Conservation (phyloP, 1,140 invertebrate species). For the Zaprionus kolodkinae region DNA sequence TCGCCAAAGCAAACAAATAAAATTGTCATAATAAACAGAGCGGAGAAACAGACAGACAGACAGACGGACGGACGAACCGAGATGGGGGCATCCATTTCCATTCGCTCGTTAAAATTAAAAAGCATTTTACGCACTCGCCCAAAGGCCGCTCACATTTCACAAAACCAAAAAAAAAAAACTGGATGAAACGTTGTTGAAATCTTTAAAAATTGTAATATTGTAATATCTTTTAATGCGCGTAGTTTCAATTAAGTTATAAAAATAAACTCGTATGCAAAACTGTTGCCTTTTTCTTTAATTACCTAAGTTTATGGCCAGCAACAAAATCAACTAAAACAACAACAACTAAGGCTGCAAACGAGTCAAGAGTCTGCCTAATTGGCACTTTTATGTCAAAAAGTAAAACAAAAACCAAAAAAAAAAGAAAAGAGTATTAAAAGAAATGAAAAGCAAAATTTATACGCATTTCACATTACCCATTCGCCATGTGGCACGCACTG, state of each 20-base stretch:
- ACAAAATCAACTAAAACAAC: too few species aligned
- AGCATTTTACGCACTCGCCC: conserved; percentile 60
- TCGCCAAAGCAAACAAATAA: conserved; percentile 70
- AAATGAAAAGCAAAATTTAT: conserved; percentile 41
- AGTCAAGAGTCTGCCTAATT: conserved; percentile 60
- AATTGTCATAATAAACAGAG: conserved; percentile 76
- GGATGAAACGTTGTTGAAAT: conserved; percentile 34
- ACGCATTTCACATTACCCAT: conserved; percentile 70
- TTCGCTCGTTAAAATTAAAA: conserved; percentile 78
- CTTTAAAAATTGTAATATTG: conserved; percentile 43
- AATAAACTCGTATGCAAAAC: conserved; percentile 52
- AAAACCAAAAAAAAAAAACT: conserved; percentile 32
- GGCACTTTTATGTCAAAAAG: conserved; percentile 71
- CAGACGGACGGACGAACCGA: background rate
- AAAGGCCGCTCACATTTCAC: conserved; percentile 39
- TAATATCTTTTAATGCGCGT: conserved; percentile 56
- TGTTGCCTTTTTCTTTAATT: conserved; percentile 71
- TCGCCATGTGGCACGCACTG: conserved; percentile 65
- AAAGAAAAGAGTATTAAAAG: conserved; percentile 14
- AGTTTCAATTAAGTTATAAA: conserved; percentile 80
- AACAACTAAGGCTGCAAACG: conserved; percentile 15
- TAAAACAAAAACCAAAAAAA: conserved; percentile 22
- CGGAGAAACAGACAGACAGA: conserved; percentile 1
- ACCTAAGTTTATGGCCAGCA: conserved; percentile 67
- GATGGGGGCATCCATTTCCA: conserved; percentile 36